These are phyloP conservation scores for Clamator glandarius DNA, from an alignment of 2,797 vertebrate species.

Conservation along the genomic window DNA sequence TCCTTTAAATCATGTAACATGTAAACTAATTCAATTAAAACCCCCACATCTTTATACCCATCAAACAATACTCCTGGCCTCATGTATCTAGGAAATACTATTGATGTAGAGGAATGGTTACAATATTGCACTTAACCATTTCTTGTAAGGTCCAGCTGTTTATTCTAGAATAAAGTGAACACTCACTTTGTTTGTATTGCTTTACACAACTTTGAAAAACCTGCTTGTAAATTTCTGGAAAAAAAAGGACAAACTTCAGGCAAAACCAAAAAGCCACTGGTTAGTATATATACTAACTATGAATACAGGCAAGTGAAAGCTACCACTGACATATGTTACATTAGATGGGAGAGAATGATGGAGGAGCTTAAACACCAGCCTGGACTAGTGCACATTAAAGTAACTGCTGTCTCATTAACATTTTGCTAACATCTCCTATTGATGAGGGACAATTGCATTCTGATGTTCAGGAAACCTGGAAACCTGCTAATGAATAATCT, in stretches of 20 bases:
- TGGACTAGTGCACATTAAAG: background rate
- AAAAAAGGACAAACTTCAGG: background rate
- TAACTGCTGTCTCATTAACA: background rate
- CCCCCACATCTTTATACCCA: background rate
- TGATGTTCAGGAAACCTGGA: background rate
- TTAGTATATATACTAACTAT: background rate
- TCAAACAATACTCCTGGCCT: background rate
- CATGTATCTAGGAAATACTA: background rate
- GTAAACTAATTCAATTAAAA: background rate
- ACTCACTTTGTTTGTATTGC: background rate
- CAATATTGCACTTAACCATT: background rate
- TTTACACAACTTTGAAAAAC: background rate
- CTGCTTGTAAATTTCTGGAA: background rate
- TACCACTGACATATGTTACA: background rate
- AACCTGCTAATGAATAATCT: background rate
- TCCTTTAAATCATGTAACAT: background rate
- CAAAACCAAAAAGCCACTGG: background rate
- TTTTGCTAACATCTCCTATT: background rate
- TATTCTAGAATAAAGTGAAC: background rate
- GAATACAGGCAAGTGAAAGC: background rate
- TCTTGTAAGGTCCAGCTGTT: background rate
- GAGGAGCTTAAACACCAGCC: background rate
- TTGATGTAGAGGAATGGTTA: background rate
- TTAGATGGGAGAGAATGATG: background rate
- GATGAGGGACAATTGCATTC: background rate